These are phyloP conservation scores for Thymelicus lineola DNA, from an alignment of 2,888 invertebrate genomes.

Conservation along the genomic window DNA sequence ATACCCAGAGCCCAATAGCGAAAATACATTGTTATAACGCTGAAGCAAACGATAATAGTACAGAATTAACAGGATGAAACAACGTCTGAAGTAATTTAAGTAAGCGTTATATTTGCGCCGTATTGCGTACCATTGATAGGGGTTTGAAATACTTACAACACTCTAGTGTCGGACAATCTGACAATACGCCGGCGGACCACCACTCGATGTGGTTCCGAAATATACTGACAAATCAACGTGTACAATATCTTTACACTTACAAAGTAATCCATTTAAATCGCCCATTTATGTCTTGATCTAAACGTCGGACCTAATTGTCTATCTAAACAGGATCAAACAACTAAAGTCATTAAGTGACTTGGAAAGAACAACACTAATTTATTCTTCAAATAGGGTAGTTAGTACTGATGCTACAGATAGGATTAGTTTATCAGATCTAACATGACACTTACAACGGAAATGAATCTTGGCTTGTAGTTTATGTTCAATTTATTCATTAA, in stretches of 20 bases:
- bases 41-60: slow-evolving; percentile 83
- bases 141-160: slow-evolving; percentile 79
- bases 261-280: slow-evolving; percentile 45
- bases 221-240: slow-evolving; percentile 73
- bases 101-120: slow-evolving; percentile 78
- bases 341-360: slow-evolving; percentile 63
- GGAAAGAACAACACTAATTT: slow-evolving; percentile 50
- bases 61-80: slow-evolving; percentile 79
- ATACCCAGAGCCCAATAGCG: slow-evolving; percentile 84
- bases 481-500: slow-evolving; percentile 56
- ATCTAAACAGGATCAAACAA: slow-evolving; percentile 70
- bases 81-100: slow-evolving; percentile 77
- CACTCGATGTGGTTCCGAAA: slow-evolving; percentile 67
- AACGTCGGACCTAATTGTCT: slow-evolving; percentile 70
- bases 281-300: slow-evolving; percentile 65
- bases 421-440: slow-evolving; percentile 62
- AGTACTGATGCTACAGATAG: slow-evolving; percentile 62
- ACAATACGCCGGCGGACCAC: slow-evolving; percentile 65
- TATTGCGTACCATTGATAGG: slow-evolving; percentile 75
- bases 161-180: slow-evolving; percentile 72
- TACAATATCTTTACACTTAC: slow-evolving; percentile 54
- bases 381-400: slow-evolving; percentile 50
- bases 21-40: slow-evolving; percentile 81
- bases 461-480: slow-evolving; percentile 61
- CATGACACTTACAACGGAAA: slow-evolving; percentile 62